These are phyloP conservation scores for Agapetus fuscipes DNA, from an alignment of 2,888 invertebrate genomes.

Conservation along the genomic window DNA sequence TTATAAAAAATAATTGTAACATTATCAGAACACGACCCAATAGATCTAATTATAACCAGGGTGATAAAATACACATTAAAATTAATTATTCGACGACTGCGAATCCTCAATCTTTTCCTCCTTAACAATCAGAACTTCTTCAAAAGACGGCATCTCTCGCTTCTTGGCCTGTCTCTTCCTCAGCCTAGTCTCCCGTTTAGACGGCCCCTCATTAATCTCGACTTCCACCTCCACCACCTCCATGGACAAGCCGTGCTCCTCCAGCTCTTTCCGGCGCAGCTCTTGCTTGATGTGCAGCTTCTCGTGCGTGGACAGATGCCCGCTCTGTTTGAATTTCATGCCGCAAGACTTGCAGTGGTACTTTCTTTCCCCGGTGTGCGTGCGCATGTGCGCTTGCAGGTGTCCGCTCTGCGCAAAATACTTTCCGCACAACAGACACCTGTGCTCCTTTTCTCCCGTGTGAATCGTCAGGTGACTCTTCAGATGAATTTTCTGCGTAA, in stretches of 20 bases:
- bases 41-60: too few relatives aligned
- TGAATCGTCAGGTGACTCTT: constrained; percentile 17
- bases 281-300: constrained; percentile 14
- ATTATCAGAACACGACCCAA: too few relatives aligned
- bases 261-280: too few relatives aligned
- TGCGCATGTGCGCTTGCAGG: constrained; percentile 18
- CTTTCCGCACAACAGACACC: constrained; percentile 15
- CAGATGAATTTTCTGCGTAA: constrained; percentile 18
- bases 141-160: too few relatives aligned
- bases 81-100: too few relatives aligned
- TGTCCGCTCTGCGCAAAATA: constrained; percentile 18
- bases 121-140: too few relatives aligned
- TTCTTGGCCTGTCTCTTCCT: too few relatives aligned
- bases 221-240: not conserved
- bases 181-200: not conserved
- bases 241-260: too few relatives aligned
- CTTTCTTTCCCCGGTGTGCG: constrained; percentile 18
- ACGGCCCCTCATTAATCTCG: not conserved
- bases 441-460: constrained; percentile 17
- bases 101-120: not conserved
- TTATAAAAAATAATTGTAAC: too few relatives aligned
- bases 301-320: constrained; percentile 15
- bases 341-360: constrained; percentile 12
- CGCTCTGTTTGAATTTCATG: constrained; percentile 19
- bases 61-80: too few relatives aligned